Base-by-base conservation (phyloP, 1,140 invertebrate genomes). In the Ostrea denselamellosa region DNA sequence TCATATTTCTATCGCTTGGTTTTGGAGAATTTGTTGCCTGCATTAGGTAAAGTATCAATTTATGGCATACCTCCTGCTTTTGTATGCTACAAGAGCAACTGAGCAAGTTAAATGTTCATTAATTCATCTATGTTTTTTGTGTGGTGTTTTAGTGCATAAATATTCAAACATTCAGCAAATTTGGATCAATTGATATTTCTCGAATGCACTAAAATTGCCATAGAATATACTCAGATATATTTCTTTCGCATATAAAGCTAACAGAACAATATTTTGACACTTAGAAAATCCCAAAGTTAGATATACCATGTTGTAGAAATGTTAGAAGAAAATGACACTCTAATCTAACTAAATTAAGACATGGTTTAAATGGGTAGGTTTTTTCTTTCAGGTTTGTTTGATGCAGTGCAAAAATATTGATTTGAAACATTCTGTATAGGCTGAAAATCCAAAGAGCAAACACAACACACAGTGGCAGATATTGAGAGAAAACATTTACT, bases 361-460 rank as follows among this genome's bases (percentile, higher is more conserved):
- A 9, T 56, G 25, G 68, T 28, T 22, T 77, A 28, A 28, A 77
- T 77, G 68, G 25, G 22, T 14, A 28, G 68, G 22, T 28, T 34
- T 17, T 71, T 77, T 77, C 68, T 77, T 77, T 28, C 28, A 28
- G 28, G 14, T 0, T 9, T 14, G 28, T 28, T 77, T 77, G 68
- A 77, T 77, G 22, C 28, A 28, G 14, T 77, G 68, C 25, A 22
- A 14, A 77, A 77, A 77, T 77, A 77, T 77, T 77, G 68, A 77
- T 77, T 34, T 53, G 82, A 53, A 83, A 83, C 82, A 53, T 83
- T 83, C 53, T 17, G 12, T n/a, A 58, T 7, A 2, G 28, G 51
- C 25, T n/a, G 8, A 44, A 17, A 3, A 22, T 51, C 0, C 83
- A 14, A 56, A 34, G 53, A 22, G 68, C 51, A 44, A 52, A 54